Conservation (phyloP, 2,888 invertebrate genomes). For the Sphinx pinastri region DNA sequence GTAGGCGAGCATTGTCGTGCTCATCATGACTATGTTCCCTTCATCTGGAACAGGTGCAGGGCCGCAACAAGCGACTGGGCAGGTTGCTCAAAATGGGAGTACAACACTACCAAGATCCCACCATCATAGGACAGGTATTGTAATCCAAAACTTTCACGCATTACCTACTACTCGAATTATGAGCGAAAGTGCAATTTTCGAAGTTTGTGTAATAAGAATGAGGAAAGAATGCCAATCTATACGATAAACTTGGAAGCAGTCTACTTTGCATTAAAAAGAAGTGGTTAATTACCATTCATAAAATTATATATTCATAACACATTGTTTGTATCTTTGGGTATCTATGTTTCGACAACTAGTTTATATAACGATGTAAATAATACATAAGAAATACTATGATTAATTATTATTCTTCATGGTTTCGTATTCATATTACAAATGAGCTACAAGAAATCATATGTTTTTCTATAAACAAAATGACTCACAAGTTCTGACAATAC, state of each 20-base stretch:
- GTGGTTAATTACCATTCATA: constrained; percentile 2
- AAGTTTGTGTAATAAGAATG: background rate
- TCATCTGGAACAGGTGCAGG: constrained; percentile 76
- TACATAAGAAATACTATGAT: no score
- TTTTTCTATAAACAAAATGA: no score
- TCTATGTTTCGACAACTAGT: background rate
- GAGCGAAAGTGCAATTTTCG: background rate
- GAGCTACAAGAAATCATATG: no score
- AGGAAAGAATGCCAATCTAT: background rate
- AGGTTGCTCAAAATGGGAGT: constrained; percentile 77
- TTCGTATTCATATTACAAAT: no score
- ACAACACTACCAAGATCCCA: constrained; percentile 78
- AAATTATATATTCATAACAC: no score
- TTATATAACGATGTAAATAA: no score
- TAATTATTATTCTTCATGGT: no score
- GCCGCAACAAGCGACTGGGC: constrained; percentile 74
- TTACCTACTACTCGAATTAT: background rate
- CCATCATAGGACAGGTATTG: constrained; percentile 76
- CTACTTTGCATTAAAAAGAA: background rate
- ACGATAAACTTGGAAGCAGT: background rate
- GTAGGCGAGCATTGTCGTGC: constrained; percentile 62
- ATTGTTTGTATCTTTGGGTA: constrained; percentile 12
- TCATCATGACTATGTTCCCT: constrained; percentile 75
- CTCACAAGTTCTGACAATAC: no score
- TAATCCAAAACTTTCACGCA: constrained; percentile 30